Percentiles rank a stretch among this genome's conserved stretches.
These are phyloP conservation scores for Brassicogethes aeneus DNA, from an alignment of 2,888 invertebrate genomes.

Conservation along the genomic window DNA sequence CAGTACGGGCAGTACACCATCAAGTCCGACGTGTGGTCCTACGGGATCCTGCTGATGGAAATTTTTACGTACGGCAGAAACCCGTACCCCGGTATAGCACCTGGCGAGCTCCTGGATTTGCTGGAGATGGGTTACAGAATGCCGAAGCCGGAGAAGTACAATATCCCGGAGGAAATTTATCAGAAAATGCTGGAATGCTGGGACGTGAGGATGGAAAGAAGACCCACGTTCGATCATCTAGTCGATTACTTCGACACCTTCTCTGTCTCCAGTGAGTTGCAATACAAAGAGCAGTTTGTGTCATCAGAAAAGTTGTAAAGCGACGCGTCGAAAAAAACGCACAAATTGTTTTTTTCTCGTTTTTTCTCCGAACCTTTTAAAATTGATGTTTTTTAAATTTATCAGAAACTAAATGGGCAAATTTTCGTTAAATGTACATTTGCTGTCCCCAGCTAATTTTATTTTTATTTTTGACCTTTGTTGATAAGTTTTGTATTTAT, in stretches of 20 bases:
- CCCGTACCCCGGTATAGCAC: conserved; percentile 78
- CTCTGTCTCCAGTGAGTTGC: not conserved
- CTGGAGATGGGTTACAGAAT: conserved; percentile 81
- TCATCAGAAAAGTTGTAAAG: too few species aligned
- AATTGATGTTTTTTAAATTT: too few species aligned
- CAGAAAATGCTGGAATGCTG: not conserved
- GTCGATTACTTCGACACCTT: not conserved
- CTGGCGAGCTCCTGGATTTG: conserved; percentile 59
- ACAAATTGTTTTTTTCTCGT: too few species aligned
- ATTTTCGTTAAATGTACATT: too few species aligned
- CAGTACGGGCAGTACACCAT: conserved; percentile 86
- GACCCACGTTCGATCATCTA: not conserved
- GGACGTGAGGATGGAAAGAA: not conserved
- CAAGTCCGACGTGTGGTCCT: conserved; percentile 93
- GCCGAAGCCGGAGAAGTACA: conserved; percentile 18
- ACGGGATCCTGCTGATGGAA: conserved; percentile 85
- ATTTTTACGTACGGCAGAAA: conserved; percentile 77
- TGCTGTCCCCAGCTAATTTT: too few species aligned
- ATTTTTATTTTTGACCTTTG: too few species aligned
- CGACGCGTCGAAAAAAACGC: too few species aligned
- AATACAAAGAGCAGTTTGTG: not conserved
- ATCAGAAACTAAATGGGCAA: too few species aligned
- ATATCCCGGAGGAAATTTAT: not conserved
- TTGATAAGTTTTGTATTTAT: too few species aligned
- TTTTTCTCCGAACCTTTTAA: too few species aligned